Evolutionary conservation across 2,113 vertebrate species (phyloP).

Genomic region (Rhodinocichla rosea): DNA sequence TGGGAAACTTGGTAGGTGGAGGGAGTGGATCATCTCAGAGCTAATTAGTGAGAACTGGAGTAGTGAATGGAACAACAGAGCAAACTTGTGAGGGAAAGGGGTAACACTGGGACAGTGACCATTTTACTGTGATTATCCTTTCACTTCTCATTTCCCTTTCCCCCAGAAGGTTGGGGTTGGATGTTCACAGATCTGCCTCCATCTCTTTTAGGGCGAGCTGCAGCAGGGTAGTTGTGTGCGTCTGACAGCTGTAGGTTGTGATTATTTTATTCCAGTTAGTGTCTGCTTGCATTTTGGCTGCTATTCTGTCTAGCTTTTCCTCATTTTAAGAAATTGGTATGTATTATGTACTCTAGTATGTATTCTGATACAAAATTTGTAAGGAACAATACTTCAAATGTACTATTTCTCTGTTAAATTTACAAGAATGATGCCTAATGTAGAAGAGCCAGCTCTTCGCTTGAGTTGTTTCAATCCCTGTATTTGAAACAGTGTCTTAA

Average conservation of each 20-base stretch:
- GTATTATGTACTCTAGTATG: not conserved
- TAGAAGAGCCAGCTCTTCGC: not conserved
- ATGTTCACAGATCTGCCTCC: not conserved
- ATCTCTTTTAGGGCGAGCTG: not conserved
- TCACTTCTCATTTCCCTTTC: not conserved
- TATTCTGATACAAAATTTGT: not conserved
- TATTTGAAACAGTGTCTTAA: not conserved
- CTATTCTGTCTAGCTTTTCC: not conserved
- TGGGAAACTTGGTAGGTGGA: constrained; percentile 14
- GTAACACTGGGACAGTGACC: not conserved
- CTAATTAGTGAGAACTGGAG: not conserved
- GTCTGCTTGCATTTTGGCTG: not conserved
- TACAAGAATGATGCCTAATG: not conserved
- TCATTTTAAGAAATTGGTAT: not conserved
- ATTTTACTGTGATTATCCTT: not conserved
- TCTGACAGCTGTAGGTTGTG: not conserved
- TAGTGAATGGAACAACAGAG: not conserved
- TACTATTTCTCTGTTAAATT: not conserved
- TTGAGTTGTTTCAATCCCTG: not conserved
- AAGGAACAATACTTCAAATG: not conserved
- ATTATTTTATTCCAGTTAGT: not conserved
- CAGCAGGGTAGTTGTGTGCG: fast-evolving
- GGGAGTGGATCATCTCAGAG: not conserved
- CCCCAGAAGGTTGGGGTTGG: not conserved
- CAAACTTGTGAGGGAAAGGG: not conserved